These are phyloP conservation scores for Brachypalpus laphriformis DNA, from an alignment of 2,888 invertebrate species.

Conservation along the genomic window DNA sequence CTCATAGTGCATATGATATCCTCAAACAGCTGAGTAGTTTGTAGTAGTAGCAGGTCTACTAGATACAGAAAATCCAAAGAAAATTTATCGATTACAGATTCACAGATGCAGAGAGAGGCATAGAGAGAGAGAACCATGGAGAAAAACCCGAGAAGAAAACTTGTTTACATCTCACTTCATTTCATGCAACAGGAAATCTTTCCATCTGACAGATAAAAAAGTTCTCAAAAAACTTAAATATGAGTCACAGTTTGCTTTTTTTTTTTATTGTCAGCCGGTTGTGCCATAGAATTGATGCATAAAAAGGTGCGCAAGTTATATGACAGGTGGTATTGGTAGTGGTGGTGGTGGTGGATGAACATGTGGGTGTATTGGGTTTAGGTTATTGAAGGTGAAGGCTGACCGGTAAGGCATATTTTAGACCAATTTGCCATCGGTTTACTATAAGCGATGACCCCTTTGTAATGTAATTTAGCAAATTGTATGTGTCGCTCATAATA, in stretches of 20 bases:
- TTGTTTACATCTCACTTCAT: conserved; percentile 16
- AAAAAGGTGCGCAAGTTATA: conserved; percentile 20
- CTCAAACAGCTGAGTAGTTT: conserved; percentile 21
- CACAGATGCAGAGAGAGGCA: neutral
- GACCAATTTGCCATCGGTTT: neutral
- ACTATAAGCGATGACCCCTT: neutral
- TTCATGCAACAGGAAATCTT: conserved; percentile 23
- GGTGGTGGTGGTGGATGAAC: neutral
- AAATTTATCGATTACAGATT: conserved; percentile 10
- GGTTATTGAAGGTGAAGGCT: conserved; percentile 27
- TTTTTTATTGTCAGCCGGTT: conserved; percentile 33
- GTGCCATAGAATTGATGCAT: conserved; percentile 31
- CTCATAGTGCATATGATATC: conserved; percentile 1
- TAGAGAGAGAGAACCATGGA: neutral
- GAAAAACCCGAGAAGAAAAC: neutral
- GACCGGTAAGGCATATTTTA: neutral
- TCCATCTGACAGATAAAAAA: neutral
- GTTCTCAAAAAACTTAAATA: neutral
- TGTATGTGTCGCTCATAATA: neutral
- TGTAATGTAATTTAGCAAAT: neutral
- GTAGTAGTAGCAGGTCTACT: neutral
- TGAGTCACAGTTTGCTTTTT: conserved; percentile 15
- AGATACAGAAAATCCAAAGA: conserved; percentile 7
- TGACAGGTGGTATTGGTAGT: conserved; percentile 34
- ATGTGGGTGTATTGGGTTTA: neutral